Evolutionary conservation across 2,797 vertebrate species (phyloP).

Genomic region (Dermochelys coriacea): DNA sequence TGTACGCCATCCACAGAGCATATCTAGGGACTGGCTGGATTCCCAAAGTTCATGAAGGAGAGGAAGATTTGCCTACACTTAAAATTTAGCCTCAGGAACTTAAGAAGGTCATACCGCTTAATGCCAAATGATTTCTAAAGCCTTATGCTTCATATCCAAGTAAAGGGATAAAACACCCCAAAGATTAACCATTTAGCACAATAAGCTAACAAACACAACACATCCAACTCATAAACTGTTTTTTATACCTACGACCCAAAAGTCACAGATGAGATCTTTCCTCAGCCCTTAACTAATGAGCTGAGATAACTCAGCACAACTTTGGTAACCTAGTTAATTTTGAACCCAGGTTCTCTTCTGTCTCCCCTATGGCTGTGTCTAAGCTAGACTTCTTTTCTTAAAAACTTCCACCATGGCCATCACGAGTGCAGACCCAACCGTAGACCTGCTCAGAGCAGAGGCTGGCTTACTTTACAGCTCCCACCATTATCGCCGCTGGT

Average conservation of each 20-base stretch:
- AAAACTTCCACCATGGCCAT: background rate
- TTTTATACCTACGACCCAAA: background rate
- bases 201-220: background rate
- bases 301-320: background rate
- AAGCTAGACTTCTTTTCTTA: background rate
- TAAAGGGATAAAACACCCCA: background rate
- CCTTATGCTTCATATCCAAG: background rate
- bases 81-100: accelerated
- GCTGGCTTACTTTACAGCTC: background rate
- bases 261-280: background rate
- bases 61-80: background rate
- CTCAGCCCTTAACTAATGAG: background rate
- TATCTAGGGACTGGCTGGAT: slow-evolving; percentile 5
- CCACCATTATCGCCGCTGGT: background rate
- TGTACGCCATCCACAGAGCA: background rate
- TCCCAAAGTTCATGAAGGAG: background rate
- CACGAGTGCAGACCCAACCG: background rate
- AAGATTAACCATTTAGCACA: background rate
- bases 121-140: slow-evolving; percentile 14
- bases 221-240: background rate
- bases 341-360: accelerated
- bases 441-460: background rate
- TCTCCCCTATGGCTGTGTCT: background rate
- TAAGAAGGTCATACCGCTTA: background rate
- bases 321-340: accelerated